Evolutionary conservation across 1,140 invertebrate species (phyloP).

Genomic region (Magallana ariakensis): DNA sequence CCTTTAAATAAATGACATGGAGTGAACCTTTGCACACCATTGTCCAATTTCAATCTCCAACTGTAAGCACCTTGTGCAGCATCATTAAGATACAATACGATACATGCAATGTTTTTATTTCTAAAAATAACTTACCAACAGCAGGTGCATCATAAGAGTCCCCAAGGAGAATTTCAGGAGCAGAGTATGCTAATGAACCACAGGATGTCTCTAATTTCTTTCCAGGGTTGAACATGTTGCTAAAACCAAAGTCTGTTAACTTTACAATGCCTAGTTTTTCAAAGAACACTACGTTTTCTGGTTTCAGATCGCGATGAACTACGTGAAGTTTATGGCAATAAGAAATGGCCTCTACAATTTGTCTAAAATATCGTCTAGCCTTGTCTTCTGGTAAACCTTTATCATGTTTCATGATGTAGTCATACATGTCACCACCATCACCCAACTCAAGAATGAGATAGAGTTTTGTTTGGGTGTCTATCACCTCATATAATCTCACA

Average conservation of each 20-base stretch:
- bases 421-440: constrained; percentile 99
- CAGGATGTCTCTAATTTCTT: constrained; percentile 99
- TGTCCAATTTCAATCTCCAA: too few relatives aligned
- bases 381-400: constrained; percentile 84
- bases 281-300: constrained; percentile 99
- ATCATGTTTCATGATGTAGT: constrained; percentile 98
- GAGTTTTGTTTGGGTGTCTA: constrained; percentile 91
- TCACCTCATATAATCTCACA: constrained; percentile 98
- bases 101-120: too few relatives aligned
- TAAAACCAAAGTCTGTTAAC: constrained; percentile 99
- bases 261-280: constrained; percentile 98
- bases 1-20: too few relatives aligned
- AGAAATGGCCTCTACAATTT: constrained; percentile 97
- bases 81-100: too few relatives aligned
- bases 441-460: constrained; percentile 95
- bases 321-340: constrained; percentile 98
- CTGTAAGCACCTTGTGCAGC: too few relatives aligned
- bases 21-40: too few relatives aligned
- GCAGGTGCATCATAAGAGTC: constrained; percentile 88
- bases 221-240: constrained; percentile 95
- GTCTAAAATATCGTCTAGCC: constrained; percentile 94
- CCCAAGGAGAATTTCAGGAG: constrained; percentile 98
- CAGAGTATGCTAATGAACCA: constrained; percentile 99
- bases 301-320: constrained; percentile 97
- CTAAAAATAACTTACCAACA: constrained; percentile 85